Evolutionary conservation across 2,888 invertebrate species (phyloP).

Genomic region (Netelia inedita): DNA sequence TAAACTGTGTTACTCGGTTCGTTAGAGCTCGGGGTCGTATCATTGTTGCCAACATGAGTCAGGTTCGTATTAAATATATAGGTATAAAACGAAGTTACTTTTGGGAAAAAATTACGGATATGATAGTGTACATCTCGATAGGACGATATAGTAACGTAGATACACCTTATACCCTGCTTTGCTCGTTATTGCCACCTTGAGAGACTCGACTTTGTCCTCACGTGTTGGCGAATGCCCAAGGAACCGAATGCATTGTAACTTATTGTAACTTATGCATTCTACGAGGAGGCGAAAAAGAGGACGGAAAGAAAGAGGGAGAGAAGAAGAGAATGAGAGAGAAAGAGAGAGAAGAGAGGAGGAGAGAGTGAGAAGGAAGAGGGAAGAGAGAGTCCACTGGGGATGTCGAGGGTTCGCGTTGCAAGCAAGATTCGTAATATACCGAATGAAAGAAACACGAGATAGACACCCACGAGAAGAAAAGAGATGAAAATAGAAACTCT

Average conservation of each 20-base stretch:
- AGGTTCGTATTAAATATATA: constrained; percentile 23
- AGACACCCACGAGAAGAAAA: constrained; percentile 59
- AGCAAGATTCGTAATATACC: constrained; percentile 36
- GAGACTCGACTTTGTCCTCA: constrained; percentile 64
- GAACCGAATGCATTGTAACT: constrained; percentile 62
- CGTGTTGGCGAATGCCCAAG: constrained; percentile 63
- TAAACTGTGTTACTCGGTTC: constrained; percentile 52
- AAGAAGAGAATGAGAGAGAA: constrained; percentile 37
- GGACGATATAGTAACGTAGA: constrained; percentile 29
- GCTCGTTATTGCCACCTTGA: constrained; percentile 42
- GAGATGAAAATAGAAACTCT: constrained; percentile 37
- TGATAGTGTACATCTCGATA: constrained; percentile 15
- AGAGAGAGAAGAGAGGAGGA: constrained; percentile 43
- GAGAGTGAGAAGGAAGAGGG: constrained; percentile 49
- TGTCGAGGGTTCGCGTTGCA: constrained; percentile 43
- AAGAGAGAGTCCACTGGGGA: constrained; percentile 46
- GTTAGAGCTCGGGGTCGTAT: constrained; percentile 46
- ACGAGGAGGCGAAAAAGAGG: constrained; percentile 52
- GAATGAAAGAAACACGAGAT: constrained; percentile 53
- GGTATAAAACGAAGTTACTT: not conserved
- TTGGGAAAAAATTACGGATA: constrained; percentile 7
- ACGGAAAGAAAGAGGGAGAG: constrained; percentile 42
- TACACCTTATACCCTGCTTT: constrained; percentile 47
- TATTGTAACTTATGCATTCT: constrained; percentile 61
- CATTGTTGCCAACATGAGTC: constrained; percentile 55